These are phyloP conservation scores for Caradrina clavipalpis DNA, from an alignment of 2,888 invertebrate genomes.

Conservation along the genomic window DNA sequence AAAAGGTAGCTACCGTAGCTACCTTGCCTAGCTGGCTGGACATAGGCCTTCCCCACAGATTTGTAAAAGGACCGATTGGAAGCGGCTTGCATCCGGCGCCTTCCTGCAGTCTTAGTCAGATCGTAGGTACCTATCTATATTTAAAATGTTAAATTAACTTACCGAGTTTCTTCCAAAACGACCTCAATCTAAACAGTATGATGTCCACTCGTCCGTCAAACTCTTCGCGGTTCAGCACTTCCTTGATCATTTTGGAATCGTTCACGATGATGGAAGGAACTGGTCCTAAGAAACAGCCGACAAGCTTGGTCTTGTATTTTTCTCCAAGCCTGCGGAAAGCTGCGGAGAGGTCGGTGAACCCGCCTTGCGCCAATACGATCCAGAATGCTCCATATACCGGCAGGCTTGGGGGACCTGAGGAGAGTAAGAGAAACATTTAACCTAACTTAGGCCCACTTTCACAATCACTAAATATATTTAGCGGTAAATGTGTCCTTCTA, in stretches of 20 bases:
- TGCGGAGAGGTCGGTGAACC: constrained; percentile 88
- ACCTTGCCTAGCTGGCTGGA: no score
- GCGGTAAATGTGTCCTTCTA: no score
- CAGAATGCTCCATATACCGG: constrained; percentile 92
- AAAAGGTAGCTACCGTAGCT: no score
- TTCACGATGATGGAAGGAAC: constrained; percentile 88
- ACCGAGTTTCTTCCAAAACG: constrained; percentile 90
- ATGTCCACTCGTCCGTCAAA: constrained; percentile 92
- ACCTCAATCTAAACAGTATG: constrained; percentile 86
- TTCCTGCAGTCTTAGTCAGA: no score
- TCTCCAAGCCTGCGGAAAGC: constrained; percentile 87
- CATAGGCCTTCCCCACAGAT: no score
- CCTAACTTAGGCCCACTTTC: no score
- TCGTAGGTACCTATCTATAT: no score
- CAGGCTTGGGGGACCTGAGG: constrained; percentile 91
- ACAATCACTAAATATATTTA: no score
- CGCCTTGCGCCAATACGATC: constrained; percentile 84
- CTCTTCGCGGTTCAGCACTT: constrained; percentile 90
- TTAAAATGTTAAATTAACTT: constrained; percentile 52
- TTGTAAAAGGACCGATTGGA: no score
- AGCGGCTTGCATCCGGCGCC: no score
- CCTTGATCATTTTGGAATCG: constrained; percentile 89
- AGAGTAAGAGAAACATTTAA: constrained; percentile 3
- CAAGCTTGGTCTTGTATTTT: constrained; percentile 91
- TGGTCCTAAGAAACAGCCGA: constrained; percentile 91